Percentiles rank a stretch among this genome's conserved stretches.
Conservation (phyloP, 2,113 vertebrate genomes). For the Ranitomeya imitator region DNA sequence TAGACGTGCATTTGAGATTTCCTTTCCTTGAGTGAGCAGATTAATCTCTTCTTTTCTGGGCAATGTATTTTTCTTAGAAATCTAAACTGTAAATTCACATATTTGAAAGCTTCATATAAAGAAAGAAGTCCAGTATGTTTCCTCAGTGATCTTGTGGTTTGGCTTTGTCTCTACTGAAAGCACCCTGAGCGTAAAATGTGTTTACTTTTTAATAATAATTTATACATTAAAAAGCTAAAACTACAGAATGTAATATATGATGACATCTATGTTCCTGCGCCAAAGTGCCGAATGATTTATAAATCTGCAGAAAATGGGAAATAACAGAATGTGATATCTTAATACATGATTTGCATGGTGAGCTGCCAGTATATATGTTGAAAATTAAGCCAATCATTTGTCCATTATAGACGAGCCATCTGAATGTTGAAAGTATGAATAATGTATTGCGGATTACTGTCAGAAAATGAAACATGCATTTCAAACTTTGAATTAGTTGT, state of each 20-base stretch:
- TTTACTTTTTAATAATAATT: neutral
- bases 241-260: neutral
- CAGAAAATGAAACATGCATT: constrained; percentile 50
- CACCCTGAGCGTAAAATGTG: neutral
- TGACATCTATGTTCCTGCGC: neutral
- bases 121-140: neutral
- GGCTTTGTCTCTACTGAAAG: neutral
- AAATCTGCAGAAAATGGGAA: constrained; percentile 17
- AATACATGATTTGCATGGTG: constrained; percentile 50
- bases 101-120: neutral
- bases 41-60: neutral
- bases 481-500: constrained; percentile 47
- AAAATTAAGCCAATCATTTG: constrained; percentile 51
- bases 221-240: constrained; percentile 9
- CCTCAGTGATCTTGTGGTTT: neutral
- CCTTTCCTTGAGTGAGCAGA: too few relatives aligned
- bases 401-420: constrained; percentile 48
- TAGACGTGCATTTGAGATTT: too few relatives aligned
- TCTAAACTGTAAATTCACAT: neutral
- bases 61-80: neutral
- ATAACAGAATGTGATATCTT: constrained; percentile 22
- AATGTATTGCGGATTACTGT: constrained; percentile 43
- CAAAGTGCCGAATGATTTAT: neutral
- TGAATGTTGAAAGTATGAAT: constrained; percentile 52
- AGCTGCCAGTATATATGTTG: constrained; percentile 49